phyloP scores from a whole-genome alignment of 2,113 vertebrate species.

The Pomatorhinus ruficollis region DNA sequence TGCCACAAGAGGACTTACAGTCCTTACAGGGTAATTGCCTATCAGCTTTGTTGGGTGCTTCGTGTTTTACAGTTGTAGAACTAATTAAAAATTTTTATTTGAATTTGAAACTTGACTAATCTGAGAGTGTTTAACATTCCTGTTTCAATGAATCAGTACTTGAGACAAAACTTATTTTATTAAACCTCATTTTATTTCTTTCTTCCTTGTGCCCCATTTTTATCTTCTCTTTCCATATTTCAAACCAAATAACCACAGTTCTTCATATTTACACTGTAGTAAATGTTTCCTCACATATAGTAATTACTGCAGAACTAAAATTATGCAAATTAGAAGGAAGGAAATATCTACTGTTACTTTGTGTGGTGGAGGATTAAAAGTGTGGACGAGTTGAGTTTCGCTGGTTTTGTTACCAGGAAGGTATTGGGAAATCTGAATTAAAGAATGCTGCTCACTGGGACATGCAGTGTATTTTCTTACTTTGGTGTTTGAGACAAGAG shows the following conservation, averaged over 20 bases:
- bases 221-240: slow-evolving; percentile 65
- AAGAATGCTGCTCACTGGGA: background rate
- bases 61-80: background rate
- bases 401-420: background rate
- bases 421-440: background rate
- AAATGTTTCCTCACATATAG: background rate
- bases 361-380: background rate
- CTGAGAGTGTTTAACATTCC: background rate
- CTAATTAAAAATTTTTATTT: slow-evolving; percentile 23
- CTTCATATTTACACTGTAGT: background rate
- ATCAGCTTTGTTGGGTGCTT: background rate
- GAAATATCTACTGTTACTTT: background rate
- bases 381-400: background rate
- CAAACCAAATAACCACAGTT: background rate
- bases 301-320: slow-evolving; percentile 51
- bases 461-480: background rate
- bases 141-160: background rate
- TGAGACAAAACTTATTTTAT: background rate
- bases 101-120: slow-evolving; percentile 23
- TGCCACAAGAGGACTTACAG: background rate
- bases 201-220: background rate
- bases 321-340: slow-evolving; percentile 24
- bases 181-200: background rate
- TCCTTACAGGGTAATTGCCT: background rate
- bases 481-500: background rate